These are phyloP conservation scores for Melitaea athalia DNA, from an alignment of 2,888 invertebrate species.

Conservation along the genomic window DNA sequence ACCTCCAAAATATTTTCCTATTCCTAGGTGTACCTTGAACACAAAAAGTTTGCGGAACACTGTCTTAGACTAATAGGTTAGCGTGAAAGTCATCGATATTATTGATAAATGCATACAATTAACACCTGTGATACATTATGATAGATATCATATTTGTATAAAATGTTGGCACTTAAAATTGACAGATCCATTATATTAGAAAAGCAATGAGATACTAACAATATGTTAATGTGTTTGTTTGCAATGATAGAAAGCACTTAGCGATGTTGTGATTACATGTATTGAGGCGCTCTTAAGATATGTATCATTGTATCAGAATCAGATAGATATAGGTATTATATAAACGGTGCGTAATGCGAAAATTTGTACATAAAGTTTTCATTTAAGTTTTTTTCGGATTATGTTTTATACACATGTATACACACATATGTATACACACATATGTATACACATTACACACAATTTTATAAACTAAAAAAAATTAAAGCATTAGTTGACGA, in stretches of 20 bases:
- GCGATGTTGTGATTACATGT: constrained; percentile 50
- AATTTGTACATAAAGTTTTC: background rate
- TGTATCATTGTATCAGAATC: background rate
- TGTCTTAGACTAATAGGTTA: background rate
- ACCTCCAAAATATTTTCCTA: no score
- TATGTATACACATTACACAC: no score
- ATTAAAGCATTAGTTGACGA: no score
- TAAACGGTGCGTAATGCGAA: background rate
- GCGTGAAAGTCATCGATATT: background rate
- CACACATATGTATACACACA: no score
- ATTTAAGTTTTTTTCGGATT: background rate
- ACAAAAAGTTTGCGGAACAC: background rate
- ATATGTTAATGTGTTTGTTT: constrained; percentile 33
- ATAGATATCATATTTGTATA: constrained; percentile 23
- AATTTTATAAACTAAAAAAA: no score
- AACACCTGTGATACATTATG: background rate
- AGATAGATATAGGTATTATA: background rate
- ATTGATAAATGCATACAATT: constrained; percentile 2
- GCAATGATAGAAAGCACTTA: constrained; percentile 31
- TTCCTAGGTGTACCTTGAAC: no score
- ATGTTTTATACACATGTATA: no score
- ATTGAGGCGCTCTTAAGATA: constrained; percentile 30
- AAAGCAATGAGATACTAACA: constrained; percentile 32
- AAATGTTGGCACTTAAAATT: constrained; percentile 15
- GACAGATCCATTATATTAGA: constrained; percentile 32